phyloP scores from a whole-genome alignment of 2,888 invertebrate species.

The Patella ulyssiponensis region DNA sequence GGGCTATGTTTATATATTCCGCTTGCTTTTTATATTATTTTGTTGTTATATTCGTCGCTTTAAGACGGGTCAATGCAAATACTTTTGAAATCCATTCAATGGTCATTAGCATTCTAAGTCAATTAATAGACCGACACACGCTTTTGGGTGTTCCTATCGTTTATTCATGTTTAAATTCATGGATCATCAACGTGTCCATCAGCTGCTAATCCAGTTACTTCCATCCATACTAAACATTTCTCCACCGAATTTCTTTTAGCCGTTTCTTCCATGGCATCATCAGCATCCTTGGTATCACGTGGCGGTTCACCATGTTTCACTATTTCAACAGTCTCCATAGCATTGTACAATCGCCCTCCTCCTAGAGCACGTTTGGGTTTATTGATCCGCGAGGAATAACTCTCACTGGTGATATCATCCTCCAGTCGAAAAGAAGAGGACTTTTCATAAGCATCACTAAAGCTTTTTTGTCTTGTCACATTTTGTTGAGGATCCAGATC shows the following conservation, averaged over 20 bases:
- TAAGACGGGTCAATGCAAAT: too few species aligned
- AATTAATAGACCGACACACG: too few species aligned
- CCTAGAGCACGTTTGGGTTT: constrained; percentile 34
- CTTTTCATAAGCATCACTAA: constrained; percentile 38
- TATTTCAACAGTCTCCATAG: constrained; percentile 45
- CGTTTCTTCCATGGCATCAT: constrained; percentile 42
- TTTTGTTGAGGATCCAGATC: neutral
- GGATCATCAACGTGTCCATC: too few species aligned
- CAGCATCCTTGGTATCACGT: constrained; percentile 28
- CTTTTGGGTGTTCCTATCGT: too few species aligned
- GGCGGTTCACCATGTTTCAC: constrained; percentile 32
- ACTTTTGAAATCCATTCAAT: too few species aligned
- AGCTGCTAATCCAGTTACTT: constrained; percentile 30
- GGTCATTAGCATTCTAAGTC: too few species aligned
- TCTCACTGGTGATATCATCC: constrained; percentile 43
- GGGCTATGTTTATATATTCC: too few species aligned
- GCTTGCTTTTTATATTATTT: too few species aligned
- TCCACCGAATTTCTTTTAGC: constrained; percentile 48
- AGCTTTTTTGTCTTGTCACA: constrained; percentile 31
- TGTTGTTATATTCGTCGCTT: too few species aligned
- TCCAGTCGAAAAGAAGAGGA: constrained; percentile 29
- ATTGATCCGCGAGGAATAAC: constrained; percentile 19
- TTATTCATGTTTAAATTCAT: too few species aligned
- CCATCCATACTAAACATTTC: constrained; percentile 57
- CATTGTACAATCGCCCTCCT: constrained; percentile 39